A percentile compares a stretch with the other conserved stretches of the same genome.
Evolutionary conservation across 1,140 invertebrate species (phyloP).

Genomic region (Lucilia sericata): DNA sequence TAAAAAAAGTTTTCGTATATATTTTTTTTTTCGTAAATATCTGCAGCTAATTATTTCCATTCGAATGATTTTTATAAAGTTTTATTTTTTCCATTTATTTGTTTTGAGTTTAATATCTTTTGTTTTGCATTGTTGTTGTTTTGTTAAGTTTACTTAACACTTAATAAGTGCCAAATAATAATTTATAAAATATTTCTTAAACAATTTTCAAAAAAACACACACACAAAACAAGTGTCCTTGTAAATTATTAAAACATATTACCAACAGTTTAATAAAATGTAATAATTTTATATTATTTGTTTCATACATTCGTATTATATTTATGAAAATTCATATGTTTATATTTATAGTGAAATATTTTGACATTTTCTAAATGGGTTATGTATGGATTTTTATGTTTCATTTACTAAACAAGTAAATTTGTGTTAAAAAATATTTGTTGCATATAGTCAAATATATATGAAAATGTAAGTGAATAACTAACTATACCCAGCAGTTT

Average conservation of each 20-base stretch:
- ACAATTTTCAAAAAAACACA: background rate
- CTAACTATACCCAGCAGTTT: no score
- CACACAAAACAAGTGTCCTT: background rate
- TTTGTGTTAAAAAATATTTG: background rate
- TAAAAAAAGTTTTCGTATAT: conserved; percentile 25
- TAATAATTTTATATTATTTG: no score
- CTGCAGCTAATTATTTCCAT: conserved; percentile 37
- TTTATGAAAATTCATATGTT: background rate
- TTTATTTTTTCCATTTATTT: background rate
- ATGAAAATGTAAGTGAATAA: no score
- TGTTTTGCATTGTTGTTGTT: background rate
- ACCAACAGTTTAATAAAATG: no score
- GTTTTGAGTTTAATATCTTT: background rate
- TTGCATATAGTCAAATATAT: background rate
- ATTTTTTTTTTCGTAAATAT: conserved; percentile 18
- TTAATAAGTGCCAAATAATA: conserved; percentile 22
- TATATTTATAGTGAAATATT: background rate
- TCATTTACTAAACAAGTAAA: background rate
- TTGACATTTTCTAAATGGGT: conserved; percentile 17
- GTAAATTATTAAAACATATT: background rate
- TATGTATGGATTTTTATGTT: conserved; percentile 17
- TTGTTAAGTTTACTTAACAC: background rate
- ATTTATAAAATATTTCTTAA: background rate
- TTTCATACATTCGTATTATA: no score
- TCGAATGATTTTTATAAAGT: conserved; percentile 21